phyloP scores from a whole-genome alignment of 2,888 invertebrate species.

The Willowsia nigromaculata region DNA sequence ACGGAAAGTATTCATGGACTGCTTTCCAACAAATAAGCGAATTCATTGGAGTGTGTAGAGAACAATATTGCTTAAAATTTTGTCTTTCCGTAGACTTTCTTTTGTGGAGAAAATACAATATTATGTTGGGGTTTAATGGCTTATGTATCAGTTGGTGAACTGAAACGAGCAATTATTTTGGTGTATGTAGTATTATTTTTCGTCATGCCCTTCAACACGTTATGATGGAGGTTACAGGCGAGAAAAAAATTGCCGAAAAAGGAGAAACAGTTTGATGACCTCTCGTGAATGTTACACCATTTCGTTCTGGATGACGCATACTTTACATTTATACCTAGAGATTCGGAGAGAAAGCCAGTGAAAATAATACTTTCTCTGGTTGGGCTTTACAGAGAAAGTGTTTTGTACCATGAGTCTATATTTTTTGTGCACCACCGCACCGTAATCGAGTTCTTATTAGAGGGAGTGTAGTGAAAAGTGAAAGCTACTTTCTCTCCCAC shows the following conservation, averaged over 20 bases:
- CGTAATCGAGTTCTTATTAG: constrained; percentile 27
- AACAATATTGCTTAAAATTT: constrained; percentile 14
- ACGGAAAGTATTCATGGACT: background rate
- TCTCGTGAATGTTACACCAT: constrained; percentile 1
- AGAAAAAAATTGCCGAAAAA: constrained; percentile 5
- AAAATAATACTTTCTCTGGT: background rate
- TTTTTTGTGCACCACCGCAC: background rate
- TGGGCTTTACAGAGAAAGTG: background rate
- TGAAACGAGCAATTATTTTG: background rate
- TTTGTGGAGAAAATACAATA: too few relatives aligned
- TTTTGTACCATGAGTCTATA: constrained; percentile 14
- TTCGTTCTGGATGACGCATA: constrained; percentile 8
- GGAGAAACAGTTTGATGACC: constrained; percentile 40
- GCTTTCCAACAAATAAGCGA: background rate
- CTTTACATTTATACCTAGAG: background rate
- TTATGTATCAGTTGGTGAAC: too few relatives aligned
- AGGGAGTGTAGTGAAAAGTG: background rate
- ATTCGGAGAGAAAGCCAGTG: background rate
- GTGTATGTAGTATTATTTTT: background rate
- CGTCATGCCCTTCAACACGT: constrained; percentile 12
- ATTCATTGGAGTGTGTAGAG: background rate
- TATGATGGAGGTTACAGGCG: background rate
- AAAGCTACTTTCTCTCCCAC: background rate
- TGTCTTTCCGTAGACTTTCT: background rate
- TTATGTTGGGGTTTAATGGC: too few relatives aligned